Percentiles rank a stretch among this genome's conserved stretches.
Conservation (phyloP, 1,140 invertebrate genomes). For the Neocloeon triangulifer region DNA sequence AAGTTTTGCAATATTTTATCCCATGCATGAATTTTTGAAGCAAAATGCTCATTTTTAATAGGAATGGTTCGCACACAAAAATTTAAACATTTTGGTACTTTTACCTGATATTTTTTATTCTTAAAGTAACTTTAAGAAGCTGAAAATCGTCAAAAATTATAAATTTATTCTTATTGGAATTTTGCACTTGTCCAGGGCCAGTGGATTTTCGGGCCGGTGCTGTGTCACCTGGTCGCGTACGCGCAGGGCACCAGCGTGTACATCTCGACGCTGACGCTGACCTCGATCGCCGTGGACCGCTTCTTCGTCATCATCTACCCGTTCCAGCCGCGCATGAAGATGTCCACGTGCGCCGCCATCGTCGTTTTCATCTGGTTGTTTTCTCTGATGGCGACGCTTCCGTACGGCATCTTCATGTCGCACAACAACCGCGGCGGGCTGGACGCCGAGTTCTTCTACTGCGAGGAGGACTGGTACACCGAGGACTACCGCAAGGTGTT, state of each 20-base stretch:
- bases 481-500: slow-evolving; percentile 51
- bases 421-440: too few relatives aligned
- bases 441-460: slow-evolving; percentile 12
- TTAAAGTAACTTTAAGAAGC: too few relatives aligned
- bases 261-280: slow-evolving; percentile 87
- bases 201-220: slow-evolving; percentile 71
- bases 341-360: slow-evolving; percentile 55
- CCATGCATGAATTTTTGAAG: too few relatives aligned
- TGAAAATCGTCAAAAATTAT: too few relatives aligned
- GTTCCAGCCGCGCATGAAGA: slow-evolving; percentile 75
- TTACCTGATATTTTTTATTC: too few relatives aligned
- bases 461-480: slow-evolving; percentile 33
- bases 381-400: slow-evolving; percentile 64
- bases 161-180: too few relatives aligned
- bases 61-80: too few relatives aligned
- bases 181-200: slow-evolving; percentile 18
- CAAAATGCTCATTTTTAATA: too few relatives aligned
- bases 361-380: slow-evolving; percentile 81
- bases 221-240: slow-evolving; percentile 86
- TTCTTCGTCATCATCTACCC: slow-evolving; percentile 95
- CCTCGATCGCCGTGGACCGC: slow-evolving; percentile 87
- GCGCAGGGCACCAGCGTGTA: slow-evolving; percentile 84
- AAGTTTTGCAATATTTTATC: too few relatives aligned
- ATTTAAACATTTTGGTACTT: too few relatives aligned
- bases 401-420: slow-evolving; percentile 74